Evolutionary conservation across 2,797 vertebrate genomes (phyloP).

Genomic region (Enteromius mattozi): DNA sequence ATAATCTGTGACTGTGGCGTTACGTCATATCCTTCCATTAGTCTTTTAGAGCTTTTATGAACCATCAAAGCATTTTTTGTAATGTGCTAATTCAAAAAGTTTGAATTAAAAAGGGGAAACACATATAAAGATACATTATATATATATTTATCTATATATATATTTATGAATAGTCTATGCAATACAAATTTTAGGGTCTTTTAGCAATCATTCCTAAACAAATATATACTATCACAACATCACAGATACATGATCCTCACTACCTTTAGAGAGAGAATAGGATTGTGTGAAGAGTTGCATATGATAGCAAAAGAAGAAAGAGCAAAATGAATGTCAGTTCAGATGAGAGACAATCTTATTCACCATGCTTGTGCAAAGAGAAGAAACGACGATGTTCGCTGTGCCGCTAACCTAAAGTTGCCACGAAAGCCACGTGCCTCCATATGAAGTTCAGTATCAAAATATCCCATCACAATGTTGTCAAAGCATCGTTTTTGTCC

Average conservation of each 20-base stretch:
- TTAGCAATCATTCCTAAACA: conserved; percentile 60
- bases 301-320: conserved; percentile 51
- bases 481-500: conserved; percentile 24
- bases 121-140: conserved; percentile 30
- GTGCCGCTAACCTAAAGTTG: conserved; percentile 10
- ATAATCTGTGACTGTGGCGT: conserved; percentile 4
- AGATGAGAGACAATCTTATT: conserved; percentile 63
- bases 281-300: conserved; percentile 54
- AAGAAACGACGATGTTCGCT: not conserved
- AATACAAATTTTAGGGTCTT: conserved; percentile 62
- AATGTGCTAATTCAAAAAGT: conserved; percentile 22
- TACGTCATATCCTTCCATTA: conserved; percentile 8
- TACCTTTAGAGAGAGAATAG: conserved; percentile 60
- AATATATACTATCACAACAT: conserved; percentile 70
- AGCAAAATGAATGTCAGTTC: conserved; percentile 55
- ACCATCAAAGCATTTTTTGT: conserved; percentile 8
- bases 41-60: conserved; percentile 27
- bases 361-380: conserved; percentile 47
- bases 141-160: not conserved
- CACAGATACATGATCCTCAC: conserved; percentile 69
- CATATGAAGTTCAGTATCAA: conserved; percentile 44
- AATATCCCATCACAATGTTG: conserved; percentile 45
- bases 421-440: conserved; percentile 18
- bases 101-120: conserved; percentile 38
- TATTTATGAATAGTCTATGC: conserved; percentile 51